Percentiles rank a stretch among this genome's conserved stretches.
These are phyloP conservation scores for Xiphophorus maculatus DNA, from an alignment of 2,113 vertebrate species.

Conservation along the genomic window DNA sequence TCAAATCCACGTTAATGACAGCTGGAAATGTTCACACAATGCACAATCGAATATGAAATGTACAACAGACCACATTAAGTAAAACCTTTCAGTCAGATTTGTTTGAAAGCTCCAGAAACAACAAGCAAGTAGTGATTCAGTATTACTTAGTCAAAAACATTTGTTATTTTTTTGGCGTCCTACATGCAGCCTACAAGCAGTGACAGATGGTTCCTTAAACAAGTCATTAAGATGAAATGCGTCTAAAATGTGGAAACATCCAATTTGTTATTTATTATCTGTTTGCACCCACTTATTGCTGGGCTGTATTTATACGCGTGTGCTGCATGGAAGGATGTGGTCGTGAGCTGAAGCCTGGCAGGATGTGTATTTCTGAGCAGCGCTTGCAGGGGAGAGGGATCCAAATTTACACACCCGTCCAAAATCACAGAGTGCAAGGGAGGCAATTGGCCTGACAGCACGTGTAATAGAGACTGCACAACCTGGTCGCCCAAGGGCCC, in stretches of 20 bases:
- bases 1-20: not conserved
- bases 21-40: not conserved
- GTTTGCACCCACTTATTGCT: conserved; percentile 18
- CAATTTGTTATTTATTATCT: conserved; percentile 39
- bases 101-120: conserved; percentile 4
- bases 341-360: conserved; percentile 46
- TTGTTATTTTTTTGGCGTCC: conserved; percentile 1
- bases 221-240: conserved; percentile 40
- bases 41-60: not conserved
- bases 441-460: conserved; percentile 70
- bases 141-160: conserved; percentile 8
- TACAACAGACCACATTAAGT: not conserved
- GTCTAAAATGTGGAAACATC: conserved; percentile 30
- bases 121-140: not conserved
- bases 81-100: not conserved
- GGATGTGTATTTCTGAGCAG: conserved; percentile 53
- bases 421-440: conserved; percentile 54
- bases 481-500: conserved; percentile 50
- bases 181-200: not conserved
- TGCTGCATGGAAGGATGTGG: conserved; percentile 41
- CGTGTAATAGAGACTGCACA: conserved; percentile 62
- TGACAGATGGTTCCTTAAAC: conserved; percentile 34
- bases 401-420: conserved; percentile 47
- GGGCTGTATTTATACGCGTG: conserved; percentile 22
- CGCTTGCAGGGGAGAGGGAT: conserved; percentile 38